A percentile compares a stretch with the other conserved stretches of the same genome.
Conservation (phyloP, 2,888 invertebrate species). For the Lochmaea crataegi region DNA sequence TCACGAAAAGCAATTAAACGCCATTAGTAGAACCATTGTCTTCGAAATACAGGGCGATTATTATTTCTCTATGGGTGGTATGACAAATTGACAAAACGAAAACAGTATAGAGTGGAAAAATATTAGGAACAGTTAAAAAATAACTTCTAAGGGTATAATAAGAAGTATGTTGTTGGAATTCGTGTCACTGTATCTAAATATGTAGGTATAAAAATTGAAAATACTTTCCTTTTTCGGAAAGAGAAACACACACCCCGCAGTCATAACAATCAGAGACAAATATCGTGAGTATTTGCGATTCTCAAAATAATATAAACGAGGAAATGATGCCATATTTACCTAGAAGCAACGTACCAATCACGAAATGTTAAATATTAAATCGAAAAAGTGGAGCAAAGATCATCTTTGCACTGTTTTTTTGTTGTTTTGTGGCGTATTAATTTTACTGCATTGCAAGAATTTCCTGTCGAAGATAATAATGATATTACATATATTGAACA, state of each 20-base stretch:
- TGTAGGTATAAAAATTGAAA: constrained; percentile 4
- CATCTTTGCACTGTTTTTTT: neutral
- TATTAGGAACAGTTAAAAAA: neutral
- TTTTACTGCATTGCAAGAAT: neutral
- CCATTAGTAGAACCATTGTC: constrained; percentile 12
- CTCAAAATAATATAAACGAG: constrained; percentile 37
- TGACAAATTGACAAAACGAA: neutral
- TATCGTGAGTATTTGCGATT: constrained; percentile 38
- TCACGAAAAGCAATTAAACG: constrained; percentile 12
- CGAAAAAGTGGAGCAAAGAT: constrained; percentile 43
- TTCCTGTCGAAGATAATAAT: constrained; percentile 26
- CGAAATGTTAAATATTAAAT: constrained; percentile 38
- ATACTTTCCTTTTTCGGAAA: constrained; percentile 15
- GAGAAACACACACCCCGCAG: constrained; percentile 28
- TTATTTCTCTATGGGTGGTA: neutral
- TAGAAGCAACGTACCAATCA: constrained; percentile 40
- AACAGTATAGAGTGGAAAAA: neutral
- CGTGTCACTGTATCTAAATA: neutral
- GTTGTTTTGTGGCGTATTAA: neutral
- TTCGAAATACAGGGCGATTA: constrained; percentile 8
- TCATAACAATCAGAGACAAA: constrained; percentile 33
- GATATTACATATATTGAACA: constrained; percentile 41
- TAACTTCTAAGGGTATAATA: neutral
- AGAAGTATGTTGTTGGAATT: neutral
- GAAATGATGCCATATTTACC: constrained; percentile 40